Base-by-base conservation (phyloP, 1,140 invertebrate species). In the Musca vetustissima region DNA sequence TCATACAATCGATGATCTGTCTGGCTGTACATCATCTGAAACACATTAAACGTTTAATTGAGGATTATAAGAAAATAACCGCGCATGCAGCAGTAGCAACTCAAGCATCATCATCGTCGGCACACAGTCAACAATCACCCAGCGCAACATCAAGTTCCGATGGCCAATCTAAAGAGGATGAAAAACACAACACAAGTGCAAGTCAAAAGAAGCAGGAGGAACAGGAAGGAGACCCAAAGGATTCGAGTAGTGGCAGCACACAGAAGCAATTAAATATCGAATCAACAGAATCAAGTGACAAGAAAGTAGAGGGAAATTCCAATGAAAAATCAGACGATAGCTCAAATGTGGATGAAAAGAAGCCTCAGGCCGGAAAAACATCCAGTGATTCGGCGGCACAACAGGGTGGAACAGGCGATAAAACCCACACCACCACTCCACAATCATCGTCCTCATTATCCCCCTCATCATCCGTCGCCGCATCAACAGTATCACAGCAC, bases 1-100 rank as follows among this genome's bases (percentile, higher is more conserved):
- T 95, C 65, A 91, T 93, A 52, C 93, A 96, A 78, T 91, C 91
- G 66, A 87, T 95, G 70, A 88, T 95, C 57, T 88, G 88, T 70
- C 84, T 91, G 65, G 87, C 89, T 48, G 87, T 92, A 22, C 89
- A 88, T 78, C 90, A 92, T 78, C 83, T 92, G n/a, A 90, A 92
- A 82, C 85, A 87, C 72, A 86, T 92, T 22, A 88, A 90, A 78
- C 86, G 87, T 83, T 84, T 87, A 32, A 82, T 88, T 50, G 79
- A 76, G 7, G 81, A 78, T 19, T 76, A 73, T 49, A 81, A 79
- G 25, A 73, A 76, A 4, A 68, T 81, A 6, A 78, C 79, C 21
- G 76, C 74, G 1, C 75, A 72, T 64, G 75, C 76, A 22, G 76
- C 78, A 17, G n/a, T n/a, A n/a, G 76, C 77, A 53, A 76, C 71